These are phyloP conservation scores for Brenthis daphne DNA, from an alignment of 2,888 invertebrate species.

Conservation along the genomic window DNA sequence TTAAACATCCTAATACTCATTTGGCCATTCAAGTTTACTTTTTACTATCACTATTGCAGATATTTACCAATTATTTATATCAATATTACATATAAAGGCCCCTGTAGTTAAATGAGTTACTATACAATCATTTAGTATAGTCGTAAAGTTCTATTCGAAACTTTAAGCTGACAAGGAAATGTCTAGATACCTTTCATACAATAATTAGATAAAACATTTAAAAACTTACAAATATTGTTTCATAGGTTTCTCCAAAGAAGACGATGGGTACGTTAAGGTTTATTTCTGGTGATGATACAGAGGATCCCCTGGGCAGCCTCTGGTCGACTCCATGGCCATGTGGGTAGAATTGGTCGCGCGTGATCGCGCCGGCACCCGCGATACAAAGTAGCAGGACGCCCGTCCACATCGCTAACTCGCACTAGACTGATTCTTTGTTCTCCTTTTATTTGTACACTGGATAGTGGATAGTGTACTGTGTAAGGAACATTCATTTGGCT, in stretches of 20 bases:
- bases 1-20: no score
- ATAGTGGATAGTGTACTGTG: not conserved
- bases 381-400: constrained; percentile 58
- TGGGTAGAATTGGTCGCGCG: constrained; percentile 83
- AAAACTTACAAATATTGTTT: constrained; percentile 72
- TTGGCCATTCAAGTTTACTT: no score
- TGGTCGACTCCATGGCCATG: constrained; percentile 81
- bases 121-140: not conserved
- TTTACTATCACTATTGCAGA: no score
- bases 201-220: not conserved
- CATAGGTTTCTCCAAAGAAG: constrained; percentile 90
- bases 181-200: not conserved
- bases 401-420: constrained; percentile 68
- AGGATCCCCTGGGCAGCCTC: constrained; percentile 80
- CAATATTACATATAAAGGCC: no score
- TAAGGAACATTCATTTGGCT: no score
- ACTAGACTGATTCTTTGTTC: constrained; percentile 50
- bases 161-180: no score
- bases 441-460: not conserved
- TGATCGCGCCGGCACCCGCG: constrained; percentile 67
- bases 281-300: constrained; percentile 85
- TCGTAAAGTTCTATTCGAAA: not conserved
- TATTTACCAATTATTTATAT: no score
- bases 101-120: not conserved
- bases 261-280: constrained; percentile 87